phyloP scores from a whole-genome alignment of 2,797 vertebrate genomes.

The Gymnodraco acuticeps region DNA sequence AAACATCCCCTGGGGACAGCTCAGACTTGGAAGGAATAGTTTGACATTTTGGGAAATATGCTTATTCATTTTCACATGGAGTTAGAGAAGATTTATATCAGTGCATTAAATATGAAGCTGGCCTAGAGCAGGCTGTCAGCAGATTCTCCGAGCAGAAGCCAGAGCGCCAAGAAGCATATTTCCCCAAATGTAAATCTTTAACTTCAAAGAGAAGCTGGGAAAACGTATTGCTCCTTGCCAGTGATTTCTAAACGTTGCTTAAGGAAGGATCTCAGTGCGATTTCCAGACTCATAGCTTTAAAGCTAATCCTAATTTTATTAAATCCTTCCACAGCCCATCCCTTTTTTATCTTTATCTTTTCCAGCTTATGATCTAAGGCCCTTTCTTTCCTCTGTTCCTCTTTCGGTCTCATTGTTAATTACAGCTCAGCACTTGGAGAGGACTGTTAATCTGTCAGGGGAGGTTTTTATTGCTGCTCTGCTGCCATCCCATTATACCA shows the following conservation, averaged over 20 bases:
- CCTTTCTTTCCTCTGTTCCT: constrained; percentile 62
- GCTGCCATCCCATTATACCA: constrained; percentile 87
- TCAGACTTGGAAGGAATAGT: neutral
- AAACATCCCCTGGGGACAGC: constrained; percentile 34
- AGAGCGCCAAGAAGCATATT: neutral
- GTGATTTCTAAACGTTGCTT: constrained; percentile 26
- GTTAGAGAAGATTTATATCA: neutral
- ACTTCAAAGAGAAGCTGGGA: neutral
- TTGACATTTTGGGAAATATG: neutral
- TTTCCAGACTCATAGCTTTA: constrained; percentile 32
- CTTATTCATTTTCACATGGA: neutral
- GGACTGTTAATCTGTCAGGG: constrained; percentile 88
- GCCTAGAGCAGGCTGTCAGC: neutral
- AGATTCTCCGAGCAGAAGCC: neutral
- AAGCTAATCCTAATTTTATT: constrained; percentile 56
- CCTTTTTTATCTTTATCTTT: constrained; percentile 61
- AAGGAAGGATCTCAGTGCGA: neutral
- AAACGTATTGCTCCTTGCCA: neutral
- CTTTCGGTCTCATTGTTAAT: constrained; percentile 83
- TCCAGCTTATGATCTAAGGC: constrained; percentile 43
- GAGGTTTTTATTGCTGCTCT: constrained; percentile 86
- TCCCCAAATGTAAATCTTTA: constrained; percentile 11
- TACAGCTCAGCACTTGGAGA: constrained; percentile 81
- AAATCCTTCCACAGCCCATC: constrained; percentile 52
- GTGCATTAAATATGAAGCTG: neutral